Conservation (phyloP, 1,140 invertebrate genomes). For the Plectus sambesii region DNA sequence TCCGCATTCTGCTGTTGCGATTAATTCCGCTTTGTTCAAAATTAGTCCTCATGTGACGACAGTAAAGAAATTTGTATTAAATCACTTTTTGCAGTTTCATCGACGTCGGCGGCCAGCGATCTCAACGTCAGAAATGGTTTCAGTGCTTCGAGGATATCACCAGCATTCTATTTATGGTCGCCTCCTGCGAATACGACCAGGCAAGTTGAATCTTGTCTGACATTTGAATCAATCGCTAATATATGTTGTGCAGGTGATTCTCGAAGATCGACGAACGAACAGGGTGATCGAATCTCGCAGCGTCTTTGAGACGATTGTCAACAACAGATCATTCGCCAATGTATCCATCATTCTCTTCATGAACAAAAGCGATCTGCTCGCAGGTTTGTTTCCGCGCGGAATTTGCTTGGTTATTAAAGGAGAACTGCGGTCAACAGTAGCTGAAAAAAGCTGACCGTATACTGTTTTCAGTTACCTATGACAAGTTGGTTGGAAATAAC, state of each 20-base stretch:
- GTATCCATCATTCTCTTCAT: constrained; percentile 93
- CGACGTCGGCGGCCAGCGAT: constrained; percentile 72
- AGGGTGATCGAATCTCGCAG: constrained; percentile 75
- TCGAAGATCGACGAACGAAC: constrained; percentile 69
- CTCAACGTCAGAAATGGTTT: constrained; percentile 93
- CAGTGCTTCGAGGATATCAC: constrained; percentile 92
- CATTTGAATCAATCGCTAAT: too few relatives aligned
- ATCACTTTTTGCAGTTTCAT: constrained; percentile 42
- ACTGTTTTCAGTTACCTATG: too few relatives aligned
- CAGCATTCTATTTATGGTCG: constrained; percentile 80
- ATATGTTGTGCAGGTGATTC: constrained; percentile 55
- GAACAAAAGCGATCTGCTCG: constrained; percentile 88
- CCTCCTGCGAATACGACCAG: constrained; percentile 90
- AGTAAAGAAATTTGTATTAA: background rate
- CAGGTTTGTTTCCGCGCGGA: too few relatives aligned
- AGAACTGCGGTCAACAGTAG: too few relatives aligned
- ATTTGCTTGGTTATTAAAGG: too few relatives aligned
- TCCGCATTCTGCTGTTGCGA: too few relatives aligned
- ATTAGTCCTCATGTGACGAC: constrained; percentile 2
- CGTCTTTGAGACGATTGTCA: constrained; percentile 95
- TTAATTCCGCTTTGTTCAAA: background rate
- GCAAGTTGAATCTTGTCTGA: constrained; percentile 13
- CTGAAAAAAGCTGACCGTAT: too few relatives aligned
- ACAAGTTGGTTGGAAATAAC: too few relatives aligned
- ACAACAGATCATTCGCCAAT: constrained; percentile 78